These are phyloP conservation scores for Sander lucioperca DNA, from an alignment of 2,113 vertebrate species.

Conservation along the genomic window DNA sequence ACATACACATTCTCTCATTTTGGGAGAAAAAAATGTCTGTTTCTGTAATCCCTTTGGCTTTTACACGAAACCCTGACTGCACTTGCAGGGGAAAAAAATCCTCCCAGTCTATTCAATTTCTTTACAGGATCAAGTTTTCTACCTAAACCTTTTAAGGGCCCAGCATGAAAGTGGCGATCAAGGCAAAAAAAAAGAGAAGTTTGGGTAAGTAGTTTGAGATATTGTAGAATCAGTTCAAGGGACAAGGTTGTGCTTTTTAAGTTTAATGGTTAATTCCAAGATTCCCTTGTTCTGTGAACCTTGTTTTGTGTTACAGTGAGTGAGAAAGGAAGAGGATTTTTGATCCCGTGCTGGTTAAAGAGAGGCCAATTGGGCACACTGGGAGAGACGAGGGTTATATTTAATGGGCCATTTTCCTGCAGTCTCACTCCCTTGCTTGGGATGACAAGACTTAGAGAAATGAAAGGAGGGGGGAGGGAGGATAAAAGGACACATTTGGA, in stretches of 20 bases:
- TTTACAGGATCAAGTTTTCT: conserved; percentile 56
- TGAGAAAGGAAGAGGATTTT: conserved; percentile 35
- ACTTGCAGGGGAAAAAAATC: conserved; percentile 30
- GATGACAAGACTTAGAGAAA: conserved; percentile 39
- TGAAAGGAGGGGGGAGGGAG: background rate
- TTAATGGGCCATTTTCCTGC: conserved; percentile 59
- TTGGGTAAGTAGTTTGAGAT: conserved; percentile 9
- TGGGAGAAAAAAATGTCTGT: conserved; percentile 37
- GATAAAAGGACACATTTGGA: conserved; percentile 13
- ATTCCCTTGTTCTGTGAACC: conserved; percentile 43
- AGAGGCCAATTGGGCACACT: conserved; percentile 48
- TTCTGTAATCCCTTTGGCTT: conserved; percentile 65
- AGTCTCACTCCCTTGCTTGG: conserved; percentile 34
- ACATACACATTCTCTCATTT: conserved; percentile 2
- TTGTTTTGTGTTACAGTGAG: conserved; percentile 56
- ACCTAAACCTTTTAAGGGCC: conserved; percentile 60
- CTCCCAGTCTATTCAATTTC: conserved; percentile 38
- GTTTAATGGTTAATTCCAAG: conserved; percentile 35
- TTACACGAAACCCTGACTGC: conserved; percentile 48
- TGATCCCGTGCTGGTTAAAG: conserved; percentile 32
- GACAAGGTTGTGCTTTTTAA: background rate
- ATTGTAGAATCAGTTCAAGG: conserved; percentile 30
- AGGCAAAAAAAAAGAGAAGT: conserved; percentile 19
- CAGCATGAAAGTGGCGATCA: conserved; percentile 64
- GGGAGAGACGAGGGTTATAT: conserved; percentile 58